These are phyloP conservation scores for Chroicocephalus ridibundus DNA, from an alignment of 2,113 vertebrate species.

Conservation along the genomic window DNA sequence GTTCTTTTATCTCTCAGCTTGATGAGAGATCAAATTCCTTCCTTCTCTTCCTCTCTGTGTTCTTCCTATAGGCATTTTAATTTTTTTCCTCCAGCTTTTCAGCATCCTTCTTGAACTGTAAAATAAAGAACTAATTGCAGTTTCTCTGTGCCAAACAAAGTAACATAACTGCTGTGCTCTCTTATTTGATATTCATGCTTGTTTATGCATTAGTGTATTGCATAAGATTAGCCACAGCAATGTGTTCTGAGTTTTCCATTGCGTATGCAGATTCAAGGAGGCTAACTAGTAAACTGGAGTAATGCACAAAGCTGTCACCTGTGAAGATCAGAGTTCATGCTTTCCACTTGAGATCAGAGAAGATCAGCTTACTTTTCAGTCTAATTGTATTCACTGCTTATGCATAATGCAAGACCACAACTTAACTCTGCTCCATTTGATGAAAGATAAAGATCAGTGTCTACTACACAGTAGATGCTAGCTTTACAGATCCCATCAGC, in stretches of 20 bases:
- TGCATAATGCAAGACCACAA: conserved; percentile 35
- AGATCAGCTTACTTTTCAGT: neutral
- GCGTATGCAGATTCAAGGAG: neutral
- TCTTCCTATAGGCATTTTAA: neutral
- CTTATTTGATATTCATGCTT: neutral
- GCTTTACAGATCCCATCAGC: neutral
- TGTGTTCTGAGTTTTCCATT: rapidly evolving
- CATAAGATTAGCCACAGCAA: neutral
- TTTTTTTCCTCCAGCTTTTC: neutral
- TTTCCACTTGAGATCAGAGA: conserved; percentile 16
- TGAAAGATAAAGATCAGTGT: conserved; percentile 7
- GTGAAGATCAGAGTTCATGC: neutral
- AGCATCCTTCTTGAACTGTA: neutral
- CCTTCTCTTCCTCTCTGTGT: neutral
- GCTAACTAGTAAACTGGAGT: neutral
- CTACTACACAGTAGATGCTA: neutral
- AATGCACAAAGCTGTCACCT: neutral
- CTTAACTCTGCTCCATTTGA: neutral
- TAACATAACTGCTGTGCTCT: neutral
- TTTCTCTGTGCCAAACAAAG: neutral
- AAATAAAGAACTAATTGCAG: neutral
- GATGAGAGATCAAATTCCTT: neutral
- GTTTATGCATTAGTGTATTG: neutral
- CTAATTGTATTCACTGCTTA: conserved; percentile 21
- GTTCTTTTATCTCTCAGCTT: neutral